Evolutionary conservation across 2,113 vertebrate genomes (phyloP).

Genomic region (Rhinichthys klamathensis): DNA sequence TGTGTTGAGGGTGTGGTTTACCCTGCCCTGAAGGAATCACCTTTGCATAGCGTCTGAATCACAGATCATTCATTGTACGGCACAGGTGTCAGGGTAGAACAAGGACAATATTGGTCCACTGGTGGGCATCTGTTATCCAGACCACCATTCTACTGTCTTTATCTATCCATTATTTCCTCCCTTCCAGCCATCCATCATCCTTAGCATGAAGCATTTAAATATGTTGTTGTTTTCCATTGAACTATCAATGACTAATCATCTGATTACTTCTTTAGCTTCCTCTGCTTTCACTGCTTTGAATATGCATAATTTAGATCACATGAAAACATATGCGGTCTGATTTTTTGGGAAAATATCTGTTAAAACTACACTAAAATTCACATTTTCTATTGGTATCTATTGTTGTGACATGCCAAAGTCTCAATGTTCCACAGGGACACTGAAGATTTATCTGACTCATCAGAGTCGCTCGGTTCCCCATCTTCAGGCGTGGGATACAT

Average conservation of each 20-base stretch:
- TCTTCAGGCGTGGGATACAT: slow-evolving; percentile 42
- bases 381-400: slow-evolving; percentile 8
- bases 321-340: background rate
- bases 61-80: background rate
- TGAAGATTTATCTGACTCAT: slow-evolving; percentile 75
- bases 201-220: slow-evolving; percentile 6
- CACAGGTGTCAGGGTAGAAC: slow-evolving; percentile 31
- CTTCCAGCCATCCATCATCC: slow-evolving; percentile 37
- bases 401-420: slow-evolving; percentile 24
- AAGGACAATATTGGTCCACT: background rate
- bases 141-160: slow-evolving; percentile 30
- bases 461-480: slow-evolving; percentile 53
- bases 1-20: too few relatives aligned
- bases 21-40: background rate
- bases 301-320: background rate
- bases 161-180: slow-evolving; percentile 23
- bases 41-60: background rate
- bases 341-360: background rate
- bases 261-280: background rate
- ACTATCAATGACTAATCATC: background rate
- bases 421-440: slow-evolving; percentile 55
- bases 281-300: background rate
- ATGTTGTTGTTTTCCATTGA: background rate
- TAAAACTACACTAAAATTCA: slow-evolving; percentile 7
- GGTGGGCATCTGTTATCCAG: slow-evolving; percentile 19